Conservation (phyloP, 2,113 vertebrate genomes). For the Sceloporus tristichus region DNA sequence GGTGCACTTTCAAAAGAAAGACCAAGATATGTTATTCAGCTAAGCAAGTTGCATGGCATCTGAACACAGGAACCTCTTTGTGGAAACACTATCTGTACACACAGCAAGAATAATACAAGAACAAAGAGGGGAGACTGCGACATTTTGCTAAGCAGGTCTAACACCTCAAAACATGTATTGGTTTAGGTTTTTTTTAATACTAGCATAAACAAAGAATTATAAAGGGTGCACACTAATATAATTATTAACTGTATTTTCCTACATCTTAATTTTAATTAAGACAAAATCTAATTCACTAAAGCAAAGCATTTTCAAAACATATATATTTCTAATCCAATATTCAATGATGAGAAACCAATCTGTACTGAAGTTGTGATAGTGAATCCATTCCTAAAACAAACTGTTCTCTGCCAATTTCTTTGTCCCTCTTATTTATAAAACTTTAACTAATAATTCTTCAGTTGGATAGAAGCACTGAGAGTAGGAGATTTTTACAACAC, state of each 20-base stretch:
- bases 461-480: not conserved
- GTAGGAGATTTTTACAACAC: not conserved
- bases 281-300: not conserved
- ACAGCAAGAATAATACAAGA: constrained; percentile 61
- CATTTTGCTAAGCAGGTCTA: constrained; percentile 34
- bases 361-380: not conserved
- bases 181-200: too few relatives aligned
- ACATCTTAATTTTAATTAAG: not conserved
- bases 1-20: constrained; percentile 71
- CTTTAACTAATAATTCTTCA: not conserved
- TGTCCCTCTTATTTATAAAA: not conserved
- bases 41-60: constrained; percentile 60
- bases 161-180: constrained; percentile 40
- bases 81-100: constrained; percentile 63
- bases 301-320: not conserved
- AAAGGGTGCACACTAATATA: not conserved
- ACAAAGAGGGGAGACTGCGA: constrained; percentile 29
- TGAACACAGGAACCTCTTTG: constrained; percentile 64
- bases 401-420: not conserved
- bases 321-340: not conserved
- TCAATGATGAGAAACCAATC: not conserved
- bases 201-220: not conserved
- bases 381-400: not conserved
- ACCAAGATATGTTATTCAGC: constrained; percentile 71
- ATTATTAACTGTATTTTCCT: not conserved